Base-by-base conservation (phyloP, 2,888 invertebrate genomes). In the Drosophila tanythrix region DNA sequence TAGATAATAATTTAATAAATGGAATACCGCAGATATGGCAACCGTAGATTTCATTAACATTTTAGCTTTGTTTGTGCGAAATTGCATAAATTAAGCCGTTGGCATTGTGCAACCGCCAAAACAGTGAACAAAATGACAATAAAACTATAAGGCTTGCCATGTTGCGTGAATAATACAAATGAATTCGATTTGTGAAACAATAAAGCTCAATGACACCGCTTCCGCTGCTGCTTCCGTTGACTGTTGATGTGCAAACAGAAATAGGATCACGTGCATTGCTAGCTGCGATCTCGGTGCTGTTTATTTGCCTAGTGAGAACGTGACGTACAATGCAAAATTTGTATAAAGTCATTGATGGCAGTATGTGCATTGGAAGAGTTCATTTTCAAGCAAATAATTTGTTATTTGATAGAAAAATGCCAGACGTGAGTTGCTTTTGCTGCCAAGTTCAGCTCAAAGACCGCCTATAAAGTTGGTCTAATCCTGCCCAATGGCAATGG, bases 101-200 rank as follows among this genome's bases (percentile, higher is more conserved):
- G 48, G 40, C 38, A n/a, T 57, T 21, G 43, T 56, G 10, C 40
- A 21, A 50, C 25, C 33, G 31, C 6, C 58, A 43, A 62, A 59
- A 38, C 40, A 11, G 13, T 53, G 27, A 52, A 55, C 33, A 52
- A 67, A 38, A 50, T 21, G 59, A 48, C 38, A 68, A 69, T 52
- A 35, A 27, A 27, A 36, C 18, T 63, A 31, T 40, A 35, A 48
- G 18, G 10, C 11, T 57, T 59, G 61, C 33, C 60, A 43, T 53
- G 38, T 40, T 52, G 35, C 60, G 68, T 66, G 65, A 70, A 76
- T 85, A 85, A 82, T 80, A 89, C 88, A 85, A 85, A 88, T 90
- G 88, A 85, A 88, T 85, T 85, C 88, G 88, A 85, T 85, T 85
- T 85, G 88, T 74, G 88, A 88, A 85, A 85, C 90, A 85, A 85